These are phyloP conservation scores for Telmatochromis bifrenatus DNA, from an alignment of 2,113 vertebrate genomes.

Conservation along the genomic window DNA sequence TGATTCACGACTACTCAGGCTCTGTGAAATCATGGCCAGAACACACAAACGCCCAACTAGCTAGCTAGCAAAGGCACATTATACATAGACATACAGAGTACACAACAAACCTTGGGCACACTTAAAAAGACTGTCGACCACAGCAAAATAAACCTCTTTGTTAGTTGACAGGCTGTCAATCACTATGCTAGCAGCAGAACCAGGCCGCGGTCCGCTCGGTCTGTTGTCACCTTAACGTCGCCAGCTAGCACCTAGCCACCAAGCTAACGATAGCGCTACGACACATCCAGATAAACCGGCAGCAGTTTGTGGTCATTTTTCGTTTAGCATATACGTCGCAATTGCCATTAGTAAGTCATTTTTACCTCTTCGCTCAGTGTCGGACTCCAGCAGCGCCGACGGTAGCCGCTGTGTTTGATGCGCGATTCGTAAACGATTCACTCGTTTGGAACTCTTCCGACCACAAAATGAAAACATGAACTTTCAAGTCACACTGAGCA, in stretches of 20 bases:
- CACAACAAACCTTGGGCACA: not conserved
- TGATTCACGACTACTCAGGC: not conserved
- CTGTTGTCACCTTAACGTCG: conserved; percentile 15
- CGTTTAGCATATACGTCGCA: not conserved
- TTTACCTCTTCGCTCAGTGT: conserved; percentile 45
- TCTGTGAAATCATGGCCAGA: not conserved
- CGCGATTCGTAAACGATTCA: not conserved
- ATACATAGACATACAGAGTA: not conserved
- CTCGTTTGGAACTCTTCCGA: not conserved
- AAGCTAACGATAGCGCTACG: not conserved
- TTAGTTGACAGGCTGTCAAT: conserved; percentile 19
- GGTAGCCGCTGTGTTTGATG: not conserved
- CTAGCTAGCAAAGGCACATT: not conserved
- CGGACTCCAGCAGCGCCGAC: conserved; percentile 29
- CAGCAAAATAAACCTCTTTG: not conserved
- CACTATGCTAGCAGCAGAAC: not conserved
- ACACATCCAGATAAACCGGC: not conserved
- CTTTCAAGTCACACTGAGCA: not conserved
- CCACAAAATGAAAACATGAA: not conserved
- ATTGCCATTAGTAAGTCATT: not conserved
- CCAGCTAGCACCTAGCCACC: not conserved
- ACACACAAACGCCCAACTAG: not conserved
- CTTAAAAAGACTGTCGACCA: not conserved
- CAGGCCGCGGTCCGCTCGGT: conserved; percentile 38
- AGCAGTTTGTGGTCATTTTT: fast-evolving